Percentiles rank a stretch among this genome's conserved stretches.
Evolutionary conservation across 1,140 invertebrate species (phyloP).

Genomic region (Cyclina sinensis): DNA sequence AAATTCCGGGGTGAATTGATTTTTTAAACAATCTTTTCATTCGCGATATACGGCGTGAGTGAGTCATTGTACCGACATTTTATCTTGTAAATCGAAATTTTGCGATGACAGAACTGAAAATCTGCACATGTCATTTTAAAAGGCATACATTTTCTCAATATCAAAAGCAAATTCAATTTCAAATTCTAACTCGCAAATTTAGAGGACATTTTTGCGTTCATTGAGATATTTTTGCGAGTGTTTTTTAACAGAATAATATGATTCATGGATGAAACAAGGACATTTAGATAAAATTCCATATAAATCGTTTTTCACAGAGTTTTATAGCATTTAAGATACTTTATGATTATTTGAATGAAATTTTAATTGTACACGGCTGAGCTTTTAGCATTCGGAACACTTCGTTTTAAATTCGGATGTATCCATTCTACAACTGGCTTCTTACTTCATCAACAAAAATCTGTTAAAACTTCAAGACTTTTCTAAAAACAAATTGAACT

Average conservation of each 20-base stretch:
- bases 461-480: no score
- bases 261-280: background rate
- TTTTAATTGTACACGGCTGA: no score
- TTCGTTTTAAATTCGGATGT: no score
- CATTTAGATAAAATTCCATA: no score
- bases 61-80: constrained; percentile 24
- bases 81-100: constrained; percentile 37
- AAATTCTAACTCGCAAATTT: background rate
- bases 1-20: constrained; percentile 36
- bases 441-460: no score
- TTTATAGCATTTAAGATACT: no score
- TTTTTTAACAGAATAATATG: background rate
- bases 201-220: background rate
- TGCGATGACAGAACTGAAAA: constrained; percentile 18
- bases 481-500: no score
- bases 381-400: no score
- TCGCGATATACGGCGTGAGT: background rate
- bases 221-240: background rate
- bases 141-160: constrained; percentile 11
- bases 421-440: no score
- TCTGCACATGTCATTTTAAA: constrained; percentile 22
- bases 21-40: constrained; percentile 31
- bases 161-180: constrained; percentile 23
- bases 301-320: no score
- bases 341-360: no score